Evolutionary conservation across 2,113 vertebrate species (phyloP), one percentile per base, ranked within the genome.

Genomic region (Gymnogyps californianus): DNA sequence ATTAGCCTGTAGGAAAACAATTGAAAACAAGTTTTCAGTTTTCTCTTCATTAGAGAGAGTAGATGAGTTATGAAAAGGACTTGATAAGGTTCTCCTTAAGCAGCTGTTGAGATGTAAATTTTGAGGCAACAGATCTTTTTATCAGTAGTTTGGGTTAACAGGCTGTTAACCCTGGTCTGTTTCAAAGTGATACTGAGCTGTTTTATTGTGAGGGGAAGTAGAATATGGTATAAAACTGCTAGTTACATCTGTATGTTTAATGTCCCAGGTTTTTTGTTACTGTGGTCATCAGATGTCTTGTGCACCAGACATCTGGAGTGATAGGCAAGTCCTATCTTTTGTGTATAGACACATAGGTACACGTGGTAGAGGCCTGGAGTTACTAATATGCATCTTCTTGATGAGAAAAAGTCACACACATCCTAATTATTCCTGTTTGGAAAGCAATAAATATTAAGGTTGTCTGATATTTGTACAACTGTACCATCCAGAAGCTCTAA

Each of bases 71-170:
- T 62, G 59, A 94, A 79, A 66, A 57, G 38, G 57, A 82, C 25
- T 29, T 94, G 90, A 83, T 87, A 94, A 93, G 67, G 72, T 70
- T 54, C 15, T 91, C 32, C 64, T 97, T 89, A 86, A 70, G 74
- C 44, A 93, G 75, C 89, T 96, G 67, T 67, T 49, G 69, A 91
- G 66, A 89, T 62, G 82, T 66, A 86, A 90, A 95, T 97, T 97
- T 96, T 74, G 89, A 95, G 93, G 40, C 70, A 96, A 77, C 25
- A 94, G 54, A 82, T 8, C 29, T 78, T 58, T 97, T 96, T 84
- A 32, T 69, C 54, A 83, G 44, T 71, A 55, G 42, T 90, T 83
- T 70, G 32, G 65, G 70, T 78, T 71, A 85, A 34, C 69, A 91
- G 49, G 72, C 71, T 62, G 38, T 84, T 84, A 51, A 74, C 19